Evolutionary conservation across 2,797 vertebrate genomes (phyloP).

Genomic region (Lacerta bilineata): DNA sequence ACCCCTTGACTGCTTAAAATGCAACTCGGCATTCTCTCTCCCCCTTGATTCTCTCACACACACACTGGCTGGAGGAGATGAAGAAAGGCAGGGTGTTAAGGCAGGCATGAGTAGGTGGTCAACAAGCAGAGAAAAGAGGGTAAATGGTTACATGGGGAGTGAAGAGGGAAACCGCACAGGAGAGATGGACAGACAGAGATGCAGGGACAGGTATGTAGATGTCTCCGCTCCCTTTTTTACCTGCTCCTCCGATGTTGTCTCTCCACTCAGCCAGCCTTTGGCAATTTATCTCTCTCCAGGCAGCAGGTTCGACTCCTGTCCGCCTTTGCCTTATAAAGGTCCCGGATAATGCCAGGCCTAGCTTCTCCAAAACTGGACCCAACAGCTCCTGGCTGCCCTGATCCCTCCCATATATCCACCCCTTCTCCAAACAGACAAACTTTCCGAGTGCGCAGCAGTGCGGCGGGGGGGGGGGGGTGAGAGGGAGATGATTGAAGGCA

Average conservation of each 20-base stretch:
- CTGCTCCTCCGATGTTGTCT: background rate
- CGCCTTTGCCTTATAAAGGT: constrained; percentile 34
- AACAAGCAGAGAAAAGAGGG: background rate
- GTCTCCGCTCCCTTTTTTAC: background rate
- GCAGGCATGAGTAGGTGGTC: too few species aligned
- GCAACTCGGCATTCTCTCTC: background rate
- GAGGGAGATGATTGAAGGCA: background rate
- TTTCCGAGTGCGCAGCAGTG: constrained; percentile 22
- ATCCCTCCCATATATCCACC: constrained; percentile 22
- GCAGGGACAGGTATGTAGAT: background rate
- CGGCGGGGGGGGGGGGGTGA: too few species aligned
- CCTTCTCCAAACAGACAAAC: constrained; percentile 43
- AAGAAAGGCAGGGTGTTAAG: background rate
- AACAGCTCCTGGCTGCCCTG: constrained; percentile 6
- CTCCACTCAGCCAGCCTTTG: background rate
- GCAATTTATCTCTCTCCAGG: background rate
- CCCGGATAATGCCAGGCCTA: background rate
- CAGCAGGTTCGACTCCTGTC: background rate
- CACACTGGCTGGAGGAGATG: background rate
- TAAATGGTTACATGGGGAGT: too few species aligned
- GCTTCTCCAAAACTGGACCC: constrained; percentile 12
- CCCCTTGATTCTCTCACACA: too few species aligned
- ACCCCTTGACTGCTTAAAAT: background rate
- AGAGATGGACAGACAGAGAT: background rate
- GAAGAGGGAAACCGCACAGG: background rate